These are phyloP conservation scores for Mercenaria mercenaria DNA, from an alignment of 1,140 invertebrate genomes.

Conservation along the genomic window DNA sequence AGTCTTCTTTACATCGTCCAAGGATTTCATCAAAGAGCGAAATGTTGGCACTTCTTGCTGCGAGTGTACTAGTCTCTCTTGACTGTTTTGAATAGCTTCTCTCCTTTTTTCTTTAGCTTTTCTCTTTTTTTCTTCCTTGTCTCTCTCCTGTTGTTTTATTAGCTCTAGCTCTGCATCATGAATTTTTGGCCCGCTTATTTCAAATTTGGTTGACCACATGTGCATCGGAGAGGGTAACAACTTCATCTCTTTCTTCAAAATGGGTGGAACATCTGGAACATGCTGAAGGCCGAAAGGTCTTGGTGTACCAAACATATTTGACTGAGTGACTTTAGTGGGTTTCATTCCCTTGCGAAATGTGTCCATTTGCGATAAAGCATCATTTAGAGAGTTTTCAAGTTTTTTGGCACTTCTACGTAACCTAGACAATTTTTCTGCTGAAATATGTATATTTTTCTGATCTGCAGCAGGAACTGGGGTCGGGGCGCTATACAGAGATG, in stretches of 20 bases:
- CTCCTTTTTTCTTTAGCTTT: conserved; percentile 54
- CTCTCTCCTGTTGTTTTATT: conserved; percentile 43
- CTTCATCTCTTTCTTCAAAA: conserved; percentile 54
- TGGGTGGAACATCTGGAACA: conserved; percentile 63
- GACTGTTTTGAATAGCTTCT: conserved; percentile 45
- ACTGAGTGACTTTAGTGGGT: conserved; percentile 57
- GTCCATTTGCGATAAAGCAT: conserved; percentile 79
- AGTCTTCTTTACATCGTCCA: conserved; percentile 70
- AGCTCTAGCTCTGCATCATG: conserved; percentile 53
- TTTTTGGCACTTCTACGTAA: conserved; percentile 79
- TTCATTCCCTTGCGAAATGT: conserved; percentile 71
- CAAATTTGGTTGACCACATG: conserved; percentile 59
- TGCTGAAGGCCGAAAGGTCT: conserved; percentile 29
- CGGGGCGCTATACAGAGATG: conserved; percentile 57
- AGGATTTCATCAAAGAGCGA: conserved; percentile 66
- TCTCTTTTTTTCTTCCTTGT: conserved; percentile 60
- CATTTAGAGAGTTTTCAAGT: conserved; percentile 80
- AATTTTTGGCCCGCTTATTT: conserved; percentile 64
- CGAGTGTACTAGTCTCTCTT: conserved; percentile 16
- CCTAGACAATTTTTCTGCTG: conserved; percentile 77
- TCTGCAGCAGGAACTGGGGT: conserved; percentile 46
- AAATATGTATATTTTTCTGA: conserved; percentile 74
- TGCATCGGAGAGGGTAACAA: conserved; percentile 52
- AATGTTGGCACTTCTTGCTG: conserved; percentile 59
- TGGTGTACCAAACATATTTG: conserved; percentile 54